phyloP scores from a whole-genome alignment of 2,113 vertebrate genomes.

The Apaloderma vittatum region DNA sequence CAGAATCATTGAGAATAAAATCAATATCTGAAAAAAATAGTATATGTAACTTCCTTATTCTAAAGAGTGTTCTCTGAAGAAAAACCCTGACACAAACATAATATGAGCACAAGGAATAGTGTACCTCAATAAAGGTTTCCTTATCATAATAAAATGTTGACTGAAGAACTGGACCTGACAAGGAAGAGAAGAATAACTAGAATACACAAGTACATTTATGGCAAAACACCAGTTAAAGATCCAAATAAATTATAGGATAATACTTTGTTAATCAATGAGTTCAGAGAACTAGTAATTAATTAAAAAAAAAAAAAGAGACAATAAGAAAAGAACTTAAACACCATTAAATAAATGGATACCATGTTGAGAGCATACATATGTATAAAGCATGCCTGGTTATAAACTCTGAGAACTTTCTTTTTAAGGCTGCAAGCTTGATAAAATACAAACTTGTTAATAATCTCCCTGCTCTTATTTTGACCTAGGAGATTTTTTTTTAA shows the following conservation, averaged over 20 bases:
- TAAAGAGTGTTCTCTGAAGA: neutral
- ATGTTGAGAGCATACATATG: neutral
- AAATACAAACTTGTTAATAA: neutral
- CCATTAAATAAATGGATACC: neutral
- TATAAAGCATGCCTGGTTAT: neutral
- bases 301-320: too few relatives aligned
- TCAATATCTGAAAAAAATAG: neutral
- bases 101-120: neutral
- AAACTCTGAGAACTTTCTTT: neutral
- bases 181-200: neutral
- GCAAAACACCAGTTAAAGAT: neutral
- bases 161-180: neutral
- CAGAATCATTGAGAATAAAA: neutral
- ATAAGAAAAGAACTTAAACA: neutral
- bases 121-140: neutral
- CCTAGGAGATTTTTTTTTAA: neutral
- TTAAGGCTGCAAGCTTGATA: neutral
- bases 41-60: neutral
- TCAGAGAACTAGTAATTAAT: neutral
- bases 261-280: rapidly evolving
- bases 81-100: neutral
- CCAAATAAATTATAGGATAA: neutral
- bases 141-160: neutral
- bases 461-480: neutral
- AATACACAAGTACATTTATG: neutral